These are phyloP conservation scores for Phalacrocorax aristotelis DNA, from an alignment of 2,113 vertebrate species.

Conservation along the genomic window DNA sequence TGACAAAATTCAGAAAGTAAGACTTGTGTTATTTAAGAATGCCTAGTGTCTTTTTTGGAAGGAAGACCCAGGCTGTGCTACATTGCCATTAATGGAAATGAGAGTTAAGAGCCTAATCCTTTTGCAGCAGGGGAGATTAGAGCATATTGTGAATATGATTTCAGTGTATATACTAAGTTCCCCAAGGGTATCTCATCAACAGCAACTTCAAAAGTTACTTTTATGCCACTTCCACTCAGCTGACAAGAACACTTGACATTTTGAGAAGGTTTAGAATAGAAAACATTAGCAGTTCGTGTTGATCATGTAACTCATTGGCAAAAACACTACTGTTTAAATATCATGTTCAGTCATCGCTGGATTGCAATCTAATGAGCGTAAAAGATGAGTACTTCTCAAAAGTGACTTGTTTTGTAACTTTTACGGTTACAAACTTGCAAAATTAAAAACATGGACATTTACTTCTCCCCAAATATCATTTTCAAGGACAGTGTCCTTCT, in stretches of 20 bases:
- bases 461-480: background rate
- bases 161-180: slow-evolving; percentile 20
- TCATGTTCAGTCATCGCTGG: slow-evolving; percentile 65
- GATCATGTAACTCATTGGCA: slow-evolving; percentile 71
- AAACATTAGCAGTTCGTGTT: slow-evolving; percentile 71
- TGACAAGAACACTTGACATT: slow-evolving; percentile 72
- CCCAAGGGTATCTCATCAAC: slow-evolving; percentile 59
- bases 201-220: slow-evolving; percentile 62
- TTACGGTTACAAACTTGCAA: background rate
- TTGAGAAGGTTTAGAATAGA: slow-evolving; percentile 72
- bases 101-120: slow-evolving; percentile 13
- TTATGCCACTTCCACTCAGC: slow-evolving; percentile 61
- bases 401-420: slow-evolving; percentile 47
- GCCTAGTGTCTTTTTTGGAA: background rate
- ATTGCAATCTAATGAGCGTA: slow-evolving; percentile 65
- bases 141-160: slow-evolving; percentile 44
- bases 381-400: slow-evolving; percentile 52
- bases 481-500: background rate
- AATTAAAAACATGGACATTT: background rate
- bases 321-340: slow-evolving; percentile 70
- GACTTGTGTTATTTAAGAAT: background rate
- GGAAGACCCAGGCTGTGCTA: background rate
- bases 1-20: background rate
- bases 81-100: slow-evolving; percentile 40
- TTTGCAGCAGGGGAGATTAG: slow-evolving; percentile 41